Base-by-base conservation (phyloP, 2,113 vertebrate species). In the Cyrtonyx montezumae region DNA sequence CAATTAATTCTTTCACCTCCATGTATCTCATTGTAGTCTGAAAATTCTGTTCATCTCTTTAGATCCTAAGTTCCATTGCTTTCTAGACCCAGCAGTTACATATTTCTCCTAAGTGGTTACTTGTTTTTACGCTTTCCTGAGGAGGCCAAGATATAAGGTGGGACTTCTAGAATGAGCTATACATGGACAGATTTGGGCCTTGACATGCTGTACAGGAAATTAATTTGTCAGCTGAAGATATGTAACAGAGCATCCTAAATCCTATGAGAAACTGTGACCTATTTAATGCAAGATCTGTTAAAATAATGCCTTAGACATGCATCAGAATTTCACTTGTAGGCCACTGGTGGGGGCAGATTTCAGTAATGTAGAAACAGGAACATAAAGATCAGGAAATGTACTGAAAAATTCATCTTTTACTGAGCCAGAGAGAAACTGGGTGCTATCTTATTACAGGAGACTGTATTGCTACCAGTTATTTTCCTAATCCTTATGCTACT, bases 241-340 rank as follows among this genome's bases (percentile, higher is more conserved):
- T 7, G 19, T 81, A 80, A 88, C 61, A 84, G 79, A 91, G 75
- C 75, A 62, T 66, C 88, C 36, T 15, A 73, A 92, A 84, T 88
- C 86, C 84, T 90, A 6, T 0, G n/a, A 95, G 94, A 79, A 95
- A 62, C 84, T 2, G 0, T 93, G 92, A 96, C 86, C 92, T 87
- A 89, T 87, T 96, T 94, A 87, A 74, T 2, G 13, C 59, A 87
- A 69, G 36, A 37, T 53, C 74, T 93, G 30, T 91, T 94, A 69
- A 88, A 93, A 61, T 61, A 65, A 73, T 86, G 40, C 61, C 45
- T n/a, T 8, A 61, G 79, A 80, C 0, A 0, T 40, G 42, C 71
- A 66, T 91, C 55, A 49, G 25, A 76, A 55, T 87, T 69, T 49
- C 75, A 76, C 80, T 81, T 49, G 48, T 80, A 73, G 56, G 46